Evolutionary conservation across 2,888 invertebrate genomes (phyloP).

Genomic region (Alloscopus bannaensis): DNA sequence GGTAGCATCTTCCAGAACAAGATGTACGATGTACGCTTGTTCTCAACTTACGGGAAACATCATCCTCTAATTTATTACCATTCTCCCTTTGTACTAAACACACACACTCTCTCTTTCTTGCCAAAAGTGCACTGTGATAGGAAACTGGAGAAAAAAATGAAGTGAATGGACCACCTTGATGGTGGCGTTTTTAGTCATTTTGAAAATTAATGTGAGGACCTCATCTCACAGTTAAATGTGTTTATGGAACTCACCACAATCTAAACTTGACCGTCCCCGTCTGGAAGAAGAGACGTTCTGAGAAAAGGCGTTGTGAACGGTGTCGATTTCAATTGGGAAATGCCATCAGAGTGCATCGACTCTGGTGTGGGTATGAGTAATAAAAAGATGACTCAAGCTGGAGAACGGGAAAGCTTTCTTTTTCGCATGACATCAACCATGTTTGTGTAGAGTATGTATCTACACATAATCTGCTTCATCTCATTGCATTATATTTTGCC

Average conservation of each 20-base stretch:
- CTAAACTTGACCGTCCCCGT: no score
- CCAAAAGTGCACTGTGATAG: no score
- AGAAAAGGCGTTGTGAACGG: no score
- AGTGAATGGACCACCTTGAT: no score
- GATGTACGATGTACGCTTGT: neutral
- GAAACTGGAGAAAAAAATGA: no score
- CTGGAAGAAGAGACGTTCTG: no score
- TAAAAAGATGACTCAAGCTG: neutral
- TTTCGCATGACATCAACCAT: slow-evolving; percentile 4
- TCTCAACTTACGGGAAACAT: slow-evolving; percentile 24
- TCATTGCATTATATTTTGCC: slow-evolving; percentile 7
- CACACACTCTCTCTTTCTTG: no score
- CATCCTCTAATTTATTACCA: slow-evolving; percentile 33
- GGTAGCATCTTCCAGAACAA: slow-evolving; percentile 28
- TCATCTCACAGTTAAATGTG: no score
- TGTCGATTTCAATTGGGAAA: slow-evolving; percentile 1
- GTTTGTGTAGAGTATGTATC: neutral
- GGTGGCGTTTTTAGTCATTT: no score
- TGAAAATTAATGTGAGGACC: no score
- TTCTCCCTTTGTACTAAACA: slow-evolving; percentile 29
- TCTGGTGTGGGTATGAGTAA: neutral
- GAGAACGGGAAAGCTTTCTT: slow-evolving; percentile 6
- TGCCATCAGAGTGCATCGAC: neutral
- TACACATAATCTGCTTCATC: neutral
- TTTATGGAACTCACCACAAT: no score